phyloP scores from a whole-genome alignment of 2,888 invertebrate species.

The Bellardia bayeri region DNA sequence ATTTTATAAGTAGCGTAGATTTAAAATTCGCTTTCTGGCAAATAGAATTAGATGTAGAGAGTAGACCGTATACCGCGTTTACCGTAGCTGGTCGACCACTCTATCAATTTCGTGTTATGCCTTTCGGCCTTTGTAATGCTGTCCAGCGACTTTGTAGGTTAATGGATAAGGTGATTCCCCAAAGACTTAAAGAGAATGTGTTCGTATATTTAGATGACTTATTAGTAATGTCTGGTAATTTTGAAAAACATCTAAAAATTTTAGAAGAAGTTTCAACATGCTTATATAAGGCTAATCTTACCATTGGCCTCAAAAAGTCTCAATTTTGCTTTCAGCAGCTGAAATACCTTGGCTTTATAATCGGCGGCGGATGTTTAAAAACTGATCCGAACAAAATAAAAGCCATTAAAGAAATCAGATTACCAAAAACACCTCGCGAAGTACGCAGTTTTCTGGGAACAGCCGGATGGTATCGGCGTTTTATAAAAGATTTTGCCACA shows the following conservation, averaged over 20 bases:
- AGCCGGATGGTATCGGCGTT: conserved; percentile 17
- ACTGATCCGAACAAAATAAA: conserved; percentile 18
- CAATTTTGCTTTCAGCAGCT: too few relatives aligned
- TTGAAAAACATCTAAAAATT: conserved; percentile 1
- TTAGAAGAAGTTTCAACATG: conserved; percentile 20
- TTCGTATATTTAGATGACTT: conserved; percentile 19
- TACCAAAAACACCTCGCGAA: conserved; percentile 1
- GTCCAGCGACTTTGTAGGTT: conserved; percentile 70
- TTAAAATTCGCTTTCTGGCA: conserved; percentile 26
- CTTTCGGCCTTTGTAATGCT: too few relatives aligned
- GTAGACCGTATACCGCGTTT: conserved; percentile 22
- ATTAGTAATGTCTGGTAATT: conserved; percentile 4
- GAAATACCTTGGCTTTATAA: too few relatives aligned
- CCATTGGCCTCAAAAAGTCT: conserved; percentile 8
- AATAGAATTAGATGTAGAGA: neutral
- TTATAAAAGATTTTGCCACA: neutral
- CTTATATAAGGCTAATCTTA: conserved; percentile 8
- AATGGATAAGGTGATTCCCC: conserved; percentile 48
- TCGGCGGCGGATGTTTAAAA: neutral
- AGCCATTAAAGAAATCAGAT: neutral
- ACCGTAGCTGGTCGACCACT: neutral
- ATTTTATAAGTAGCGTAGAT: conserved; percentile 15
- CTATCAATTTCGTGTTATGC: neutral
- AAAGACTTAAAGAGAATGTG: conserved; percentile 10
- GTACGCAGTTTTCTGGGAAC: conserved; percentile 22